Percentiles rank a stretch among this genome's conserved stretches.
Conservation (phyloP, 2,797 vertebrate genomes). For the Botia kubotai region DNA sequence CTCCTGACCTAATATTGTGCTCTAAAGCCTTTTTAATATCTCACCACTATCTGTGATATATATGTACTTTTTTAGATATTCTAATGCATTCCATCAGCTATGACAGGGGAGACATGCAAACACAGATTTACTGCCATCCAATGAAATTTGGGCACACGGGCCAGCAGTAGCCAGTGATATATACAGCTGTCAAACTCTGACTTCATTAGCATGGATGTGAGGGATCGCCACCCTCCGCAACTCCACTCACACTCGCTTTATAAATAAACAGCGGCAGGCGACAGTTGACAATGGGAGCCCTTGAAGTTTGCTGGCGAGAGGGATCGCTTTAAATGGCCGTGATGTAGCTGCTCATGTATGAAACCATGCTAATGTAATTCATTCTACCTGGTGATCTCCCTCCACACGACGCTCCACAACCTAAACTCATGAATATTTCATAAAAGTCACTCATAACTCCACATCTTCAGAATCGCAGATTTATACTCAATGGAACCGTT, state of each 20-base stretch:
- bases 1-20: background rate
- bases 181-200: slow-evolving; percentile 16
- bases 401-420: background rate
- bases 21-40: background rate
- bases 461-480: slow-evolving; percentile 55
- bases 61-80: background rate
- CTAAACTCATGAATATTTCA: slow-evolving; percentile 59
- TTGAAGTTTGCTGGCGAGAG: slow-evolving; percentile 29
- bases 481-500: slow-evolving; percentile 45
- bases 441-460: slow-evolving; percentile 45
- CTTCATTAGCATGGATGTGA: slow-evolving; percentile 39
- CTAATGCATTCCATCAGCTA: background rate
- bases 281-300: slow-evolving; percentile 34
- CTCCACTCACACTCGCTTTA: slow-evolving; percentile 12
- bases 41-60: background rate
- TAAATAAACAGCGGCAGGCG: slow-evolving; percentile 37
- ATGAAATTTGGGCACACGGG: background rate
- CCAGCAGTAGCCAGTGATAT: slow-evolving; percentile 6
- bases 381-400: slow-evolving; percentile 53
- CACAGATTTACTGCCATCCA: slow-evolving; percentile 16
- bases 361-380: slow-evolving; percentile 69
- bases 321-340: slow-evolving; percentile 58
- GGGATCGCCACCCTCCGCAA: slow-evolving; percentile 2
- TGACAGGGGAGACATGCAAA: background rate
- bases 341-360: slow-evolving; percentile 65